These are phyloP conservation scores for Ostrea denselamellosa DNA, from an alignment of 1,140 invertebrate genomes.

Conservation along the genomic window DNA sequence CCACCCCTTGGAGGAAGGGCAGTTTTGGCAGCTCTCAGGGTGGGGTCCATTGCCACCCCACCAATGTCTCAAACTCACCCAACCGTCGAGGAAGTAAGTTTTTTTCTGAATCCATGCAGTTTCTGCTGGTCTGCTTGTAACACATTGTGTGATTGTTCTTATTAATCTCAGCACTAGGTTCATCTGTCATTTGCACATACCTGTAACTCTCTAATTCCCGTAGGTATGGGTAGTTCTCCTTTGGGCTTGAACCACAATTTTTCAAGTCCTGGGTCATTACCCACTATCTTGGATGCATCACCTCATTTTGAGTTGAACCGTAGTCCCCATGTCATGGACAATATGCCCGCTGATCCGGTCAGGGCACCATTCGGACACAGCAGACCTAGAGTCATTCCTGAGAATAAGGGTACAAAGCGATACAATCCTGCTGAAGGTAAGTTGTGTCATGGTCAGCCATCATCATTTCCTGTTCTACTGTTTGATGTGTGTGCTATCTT, in stretches of 20 bases:
- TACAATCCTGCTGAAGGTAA: constrained; percentile 52
- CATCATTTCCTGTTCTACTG: neutral
- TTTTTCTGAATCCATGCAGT: neutral
- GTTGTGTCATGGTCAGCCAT: neutral
- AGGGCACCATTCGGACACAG: constrained; percentile 81
- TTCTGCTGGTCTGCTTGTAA: constrained; percentile 29
- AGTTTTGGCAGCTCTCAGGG: constrained; percentile 85
- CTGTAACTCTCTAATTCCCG: constrained; percentile 32
- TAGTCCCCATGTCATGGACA: constrained; percentile 44
- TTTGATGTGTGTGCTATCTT: neutral
- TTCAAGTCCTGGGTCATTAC: constrained; percentile 77
- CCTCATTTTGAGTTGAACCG: constrained; percentile 66
- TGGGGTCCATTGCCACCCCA: constrained; percentile 4
- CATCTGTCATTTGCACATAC: constrained; percentile 5
- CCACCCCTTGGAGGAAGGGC: constrained; percentile 81
- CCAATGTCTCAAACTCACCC: constrained; percentile 31
- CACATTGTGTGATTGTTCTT: constrained; percentile 23
- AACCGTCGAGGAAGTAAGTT: constrained; percentile 29
- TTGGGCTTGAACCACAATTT: neutral
- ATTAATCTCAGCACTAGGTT: neutral
- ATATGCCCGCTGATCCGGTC: constrained; percentile 55
- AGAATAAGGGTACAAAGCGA: constrained; percentile 63
- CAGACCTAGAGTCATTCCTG: constrained; percentile 66
- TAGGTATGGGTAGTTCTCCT: constrained; percentile 49
- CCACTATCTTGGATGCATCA: constrained; percentile 83